A percentile compares a stretch with the other conserved stretches of the same genome.
These are phyloP conservation scores for Fragum whitleyi DNA, from an alignment of 2,888 invertebrate genomes.

Conservation along the genomic window DNA sequence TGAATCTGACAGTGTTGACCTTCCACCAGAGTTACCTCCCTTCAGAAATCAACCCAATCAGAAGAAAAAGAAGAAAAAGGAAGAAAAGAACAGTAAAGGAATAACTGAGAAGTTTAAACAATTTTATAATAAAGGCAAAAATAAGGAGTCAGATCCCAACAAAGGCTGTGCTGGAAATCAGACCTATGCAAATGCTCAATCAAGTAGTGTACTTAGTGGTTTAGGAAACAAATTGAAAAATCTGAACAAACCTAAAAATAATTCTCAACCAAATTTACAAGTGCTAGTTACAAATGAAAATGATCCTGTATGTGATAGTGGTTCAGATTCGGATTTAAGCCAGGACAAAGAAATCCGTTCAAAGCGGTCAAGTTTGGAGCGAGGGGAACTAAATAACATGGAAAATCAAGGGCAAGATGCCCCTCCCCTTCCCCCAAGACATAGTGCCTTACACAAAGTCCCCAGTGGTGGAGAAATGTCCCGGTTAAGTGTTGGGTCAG, in stretches of 20 bases:
- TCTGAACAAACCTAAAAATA: slow-evolving; percentile 50
- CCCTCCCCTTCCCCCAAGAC: slow-evolving; percentile 72
- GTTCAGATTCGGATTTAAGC: slow-evolving; percentile 70
- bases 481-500: slow-evolving; percentile 17
- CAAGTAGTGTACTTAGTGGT: slow-evolving; percentile 39
- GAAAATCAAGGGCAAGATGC: slow-evolving; percentile 49
- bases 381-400: slow-evolving; percentile 32
- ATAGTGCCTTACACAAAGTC: slow-evolving; percentile 59
- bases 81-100: slow-evolving; percentile 51
- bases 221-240: slow-evolving; percentile 55
- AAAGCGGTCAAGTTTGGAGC: slow-evolving; percentile 31
- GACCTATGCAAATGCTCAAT: slow-evolving; percentile 12
- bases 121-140: slow-evolving; percentile 45
- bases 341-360: slow-evolving; percentile 22
- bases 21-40: slow-evolving; percentile 64
- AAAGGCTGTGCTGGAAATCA: slow-evolving; percentile 19
- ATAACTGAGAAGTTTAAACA: slow-evolving; percentile 55
- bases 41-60: slow-evolving; percentile 45
- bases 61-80: slow-evolving; percentile 67
- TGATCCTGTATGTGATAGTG: slow-evolving; percentile 62
- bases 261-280: slow-evolving; percentile 48
- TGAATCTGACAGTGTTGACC: slow-evolving; percentile 54
- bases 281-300: slow-evolving; percentile 34
- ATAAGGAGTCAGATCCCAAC: slow-evolving; percentile 23
- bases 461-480: slow-evolving; percentile 44